These are phyloP conservation scores for Ectemnius lituratus DNA, from an alignment of 2,888 invertebrate species.

Conservation along the genomic window DNA sequence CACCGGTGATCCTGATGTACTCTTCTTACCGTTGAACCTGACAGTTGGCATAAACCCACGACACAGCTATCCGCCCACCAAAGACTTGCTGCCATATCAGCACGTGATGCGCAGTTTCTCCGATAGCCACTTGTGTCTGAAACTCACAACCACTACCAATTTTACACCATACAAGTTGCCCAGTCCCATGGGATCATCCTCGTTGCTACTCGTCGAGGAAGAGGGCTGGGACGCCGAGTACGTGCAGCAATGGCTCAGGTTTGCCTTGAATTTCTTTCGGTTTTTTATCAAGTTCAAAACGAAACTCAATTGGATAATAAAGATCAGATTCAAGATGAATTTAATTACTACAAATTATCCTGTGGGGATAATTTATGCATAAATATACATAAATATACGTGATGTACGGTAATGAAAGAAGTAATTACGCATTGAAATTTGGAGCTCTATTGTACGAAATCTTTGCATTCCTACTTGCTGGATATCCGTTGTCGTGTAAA, in stretches of 20 bases:
- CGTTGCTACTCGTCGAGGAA: constrained; percentile 72
- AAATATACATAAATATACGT: too few relatives aligned
- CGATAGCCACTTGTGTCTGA: constrained; percentile 86
- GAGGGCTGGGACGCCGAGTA: constrained; percentile 84
- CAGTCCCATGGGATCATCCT: constrained; percentile 69
- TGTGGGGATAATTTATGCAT: too few relatives aligned
- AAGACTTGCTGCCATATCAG: constrained; percentile 85
- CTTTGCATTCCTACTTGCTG: too few relatives aligned
- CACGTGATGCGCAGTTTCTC: constrained; percentile 87
- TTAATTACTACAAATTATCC: too few relatives aligned
- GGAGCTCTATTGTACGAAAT: too few relatives aligned
- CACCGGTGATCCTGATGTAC: constrained; percentile 82
- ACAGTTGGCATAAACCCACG: constrained; percentile 82
- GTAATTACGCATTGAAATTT: too few relatives aligned
- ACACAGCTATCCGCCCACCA: constrained; percentile 86
- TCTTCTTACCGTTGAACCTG: constrained; percentile 85
- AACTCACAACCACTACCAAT: constrained; percentile 81
- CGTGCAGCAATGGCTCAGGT: constrained; percentile 86
- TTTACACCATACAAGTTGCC: constrained; percentile 69
- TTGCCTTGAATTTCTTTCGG: constrained; percentile 13
- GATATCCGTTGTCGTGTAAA: too few relatives aligned
- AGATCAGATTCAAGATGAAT: too few relatives aligned
- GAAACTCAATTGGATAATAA: too few relatives aligned
- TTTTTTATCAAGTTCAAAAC: not conserved
- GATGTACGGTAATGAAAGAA: too few relatives aligned